phyloP scores from a whole-genome alignment of 2,888 invertebrate species.

The Itoplectis maculator region DNA sequence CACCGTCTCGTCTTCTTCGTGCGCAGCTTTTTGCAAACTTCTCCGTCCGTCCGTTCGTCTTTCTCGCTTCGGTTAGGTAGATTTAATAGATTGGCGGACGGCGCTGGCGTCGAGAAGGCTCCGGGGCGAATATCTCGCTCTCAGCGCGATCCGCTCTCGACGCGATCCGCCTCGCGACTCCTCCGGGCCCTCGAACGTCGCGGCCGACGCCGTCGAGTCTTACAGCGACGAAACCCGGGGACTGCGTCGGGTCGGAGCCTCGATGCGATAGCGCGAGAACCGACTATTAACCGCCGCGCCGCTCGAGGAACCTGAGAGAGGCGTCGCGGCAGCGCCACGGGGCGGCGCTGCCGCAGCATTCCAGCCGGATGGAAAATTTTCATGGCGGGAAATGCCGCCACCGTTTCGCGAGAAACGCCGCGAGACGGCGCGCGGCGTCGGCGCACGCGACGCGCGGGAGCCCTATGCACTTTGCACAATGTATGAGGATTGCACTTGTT shows the following conservation, averaged over 20 bases:
- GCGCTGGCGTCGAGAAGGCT: constrained; percentile 43
- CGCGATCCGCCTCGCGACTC: no score
- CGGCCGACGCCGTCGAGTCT: no score
- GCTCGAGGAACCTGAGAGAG: constrained; percentile 32
- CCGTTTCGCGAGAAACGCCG: constrained; percentile 26
- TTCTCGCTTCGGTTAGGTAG: constrained; percentile 56
- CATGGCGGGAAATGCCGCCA: constrained; percentile 23
- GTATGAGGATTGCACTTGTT: neutral
- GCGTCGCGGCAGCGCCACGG: constrained; percentile 17
- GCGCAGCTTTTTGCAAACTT: constrained; percentile 36
- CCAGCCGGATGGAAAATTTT: constrained; percentile 14
- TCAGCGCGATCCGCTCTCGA: constrained; percentile 5
- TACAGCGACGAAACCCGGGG: constrained; percentile 32
- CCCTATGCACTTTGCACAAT: constrained; percentile 13
- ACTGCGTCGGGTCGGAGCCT: constrained; percentile 28
- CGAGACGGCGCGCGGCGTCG: neutral
- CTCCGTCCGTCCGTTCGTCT: constrained; percentile 40
- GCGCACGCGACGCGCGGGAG: constrained; percentile 1
- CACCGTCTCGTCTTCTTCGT: constrained; percentile 20
- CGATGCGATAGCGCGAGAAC: constrained; percentile 32
- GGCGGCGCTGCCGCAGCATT: constrained; percentile 17
- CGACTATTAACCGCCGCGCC: constrained; percentile 29
- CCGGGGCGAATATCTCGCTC: constrained; percentile 32
- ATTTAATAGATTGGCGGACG: constrained; percentile 60
- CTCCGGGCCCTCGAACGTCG: no score